A percentile compares a stretch with the other conserved stretches of the same genome.
Conservation (phyloP, 2,888 invertebrate genomes). For the Lepidonotus clava region DNA sequence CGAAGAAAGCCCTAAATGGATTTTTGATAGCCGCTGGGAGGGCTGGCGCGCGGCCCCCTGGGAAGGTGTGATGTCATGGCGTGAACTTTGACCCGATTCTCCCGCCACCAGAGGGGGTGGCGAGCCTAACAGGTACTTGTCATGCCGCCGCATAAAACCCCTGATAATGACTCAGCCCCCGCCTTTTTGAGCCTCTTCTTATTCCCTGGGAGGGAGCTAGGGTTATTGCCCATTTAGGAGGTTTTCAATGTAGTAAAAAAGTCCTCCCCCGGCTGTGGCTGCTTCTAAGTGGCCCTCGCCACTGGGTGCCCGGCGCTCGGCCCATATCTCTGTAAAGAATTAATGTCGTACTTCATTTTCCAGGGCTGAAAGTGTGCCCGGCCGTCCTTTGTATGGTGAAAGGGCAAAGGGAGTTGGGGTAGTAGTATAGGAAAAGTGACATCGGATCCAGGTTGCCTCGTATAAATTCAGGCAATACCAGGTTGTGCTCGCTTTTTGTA, state of each 20-base stretch:
- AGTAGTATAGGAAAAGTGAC: no score
- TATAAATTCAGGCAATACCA: no score
- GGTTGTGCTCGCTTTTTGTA: no score
- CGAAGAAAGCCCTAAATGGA: conserved; percentile 32
- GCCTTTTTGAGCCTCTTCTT: not conserved
- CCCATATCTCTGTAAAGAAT: no score
- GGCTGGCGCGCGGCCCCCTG: not conserved
- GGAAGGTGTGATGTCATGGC: conserved; percentile 16
- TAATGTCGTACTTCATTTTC: no score
- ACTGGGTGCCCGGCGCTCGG: no score
- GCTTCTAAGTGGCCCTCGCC: not conserved
- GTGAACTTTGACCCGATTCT: conserved; percentile 24
- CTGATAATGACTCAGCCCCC: not conserved
- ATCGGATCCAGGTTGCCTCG: no score
- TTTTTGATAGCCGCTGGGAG: conserved; percentile 38
- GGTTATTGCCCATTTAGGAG: not conserved
- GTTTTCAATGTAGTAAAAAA: not conserved
- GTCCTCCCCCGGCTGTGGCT: not conserved
- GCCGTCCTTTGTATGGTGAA: no score
- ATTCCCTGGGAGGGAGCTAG: not conserved
- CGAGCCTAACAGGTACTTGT: conserved; percentile 38
- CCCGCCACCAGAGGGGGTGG: conserved; percentile 2
- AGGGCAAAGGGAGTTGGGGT: no score
- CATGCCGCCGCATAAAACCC: conserved; percentile 22
- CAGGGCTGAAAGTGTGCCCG: no score